Percentiles rank a stretch among this genome's conserved stretches.
These are phyloP conservation scores for Catharus bicknelli DNA, from an alignment of 2,113 vertebrate genomes.

Conservation along the genomic window DNA sequence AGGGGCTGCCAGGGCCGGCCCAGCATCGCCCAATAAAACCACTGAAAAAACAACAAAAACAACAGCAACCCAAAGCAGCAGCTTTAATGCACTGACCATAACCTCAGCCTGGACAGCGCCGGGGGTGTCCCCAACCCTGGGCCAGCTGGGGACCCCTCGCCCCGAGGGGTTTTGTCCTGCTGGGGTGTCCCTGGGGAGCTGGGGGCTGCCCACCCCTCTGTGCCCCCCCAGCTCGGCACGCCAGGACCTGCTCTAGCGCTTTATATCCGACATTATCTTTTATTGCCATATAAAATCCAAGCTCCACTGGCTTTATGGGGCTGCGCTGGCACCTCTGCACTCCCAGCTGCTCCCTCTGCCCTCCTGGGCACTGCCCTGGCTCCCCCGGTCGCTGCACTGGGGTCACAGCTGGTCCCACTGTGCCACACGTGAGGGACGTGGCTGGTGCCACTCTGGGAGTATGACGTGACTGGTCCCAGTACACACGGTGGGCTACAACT, in stretches of 20 bases:
- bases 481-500: fast-evolving
- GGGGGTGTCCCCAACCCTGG: neutral
- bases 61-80: neutral
- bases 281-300: conserved; percentile 36
- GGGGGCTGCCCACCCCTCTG: neutral
- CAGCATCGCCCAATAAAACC: conserved; percentile 13
- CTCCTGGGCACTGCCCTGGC: neutral
- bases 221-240: neutral
- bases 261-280: conserved; percentile 59
- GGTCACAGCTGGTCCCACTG: neutral
- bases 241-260: neutral
- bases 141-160: fast-evolving
- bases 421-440: too few species aligned
- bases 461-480: fast-evolving
- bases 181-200: neutral
- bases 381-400: neutral
- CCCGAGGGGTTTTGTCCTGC: fast-evolving
- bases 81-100: neutral
- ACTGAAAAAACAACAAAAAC: neutral
- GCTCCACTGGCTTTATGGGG: conserved; percentile 48
- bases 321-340: neutral
- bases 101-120: fast-evolving
- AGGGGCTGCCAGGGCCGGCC: conserved; percentile 29
- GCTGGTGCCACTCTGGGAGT: fast-evolving
- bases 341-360: neutral